phyloP scores from a whole-genome alignment of 1,140 invertebrate genomes.

The Drosophila nebulosa region DNA sequence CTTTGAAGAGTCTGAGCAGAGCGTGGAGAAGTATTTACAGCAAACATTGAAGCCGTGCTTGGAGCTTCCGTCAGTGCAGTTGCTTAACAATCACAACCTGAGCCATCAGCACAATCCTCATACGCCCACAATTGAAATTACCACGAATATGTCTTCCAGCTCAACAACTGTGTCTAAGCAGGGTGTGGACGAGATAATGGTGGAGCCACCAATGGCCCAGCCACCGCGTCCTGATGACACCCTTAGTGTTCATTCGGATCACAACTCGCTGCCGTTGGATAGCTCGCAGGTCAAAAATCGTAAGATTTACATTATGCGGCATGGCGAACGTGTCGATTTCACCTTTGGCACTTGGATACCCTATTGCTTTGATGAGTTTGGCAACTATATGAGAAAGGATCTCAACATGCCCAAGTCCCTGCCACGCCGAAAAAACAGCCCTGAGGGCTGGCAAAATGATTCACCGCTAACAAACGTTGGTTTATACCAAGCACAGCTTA shows the following conservation, averaged over 20 bases:
- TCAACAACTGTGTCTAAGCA: constrained; percentile 54
- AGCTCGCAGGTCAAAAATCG: constrained; percentile 67
- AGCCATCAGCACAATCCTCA: constrained; percentile 59
- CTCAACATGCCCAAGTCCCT: constrained; percentile 93
- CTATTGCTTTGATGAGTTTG: constrained; percentile 91
- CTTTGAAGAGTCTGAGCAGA: constrained; percentile 75
- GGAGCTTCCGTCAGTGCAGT: constrained; percentile 62
- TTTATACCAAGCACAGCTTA: constrained; percentile 86
- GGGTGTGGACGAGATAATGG: constrained; percentile 64
- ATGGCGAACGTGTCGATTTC: constrained; percentile 92
- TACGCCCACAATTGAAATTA: constrained; percentile 72
- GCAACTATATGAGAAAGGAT: constrained; percentile 90
- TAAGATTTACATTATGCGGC: constrained; percentile 87
- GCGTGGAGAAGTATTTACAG: constrained; percentile 72
- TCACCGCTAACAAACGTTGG: constrained; percentile 93
- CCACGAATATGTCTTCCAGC: constrained; percentile 60
- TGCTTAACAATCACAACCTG: constrained; percentile 50
- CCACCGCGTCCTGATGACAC: constrained; percentile 65
- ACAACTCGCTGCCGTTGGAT: constrained; percentile 36
- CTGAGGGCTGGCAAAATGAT: constrained; percentile 89
- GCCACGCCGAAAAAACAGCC: constrained; percentile 83
- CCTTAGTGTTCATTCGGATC: constrained; percentile 65
- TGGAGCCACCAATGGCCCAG: constrained; percentile 57
- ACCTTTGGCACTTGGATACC: constrained; percentile 94
- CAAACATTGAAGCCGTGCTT: constrained; percentile 72